Conservation (phyloP, 2,797 vertebrate genomes). For the Micrastur ruficollis region DNA sequence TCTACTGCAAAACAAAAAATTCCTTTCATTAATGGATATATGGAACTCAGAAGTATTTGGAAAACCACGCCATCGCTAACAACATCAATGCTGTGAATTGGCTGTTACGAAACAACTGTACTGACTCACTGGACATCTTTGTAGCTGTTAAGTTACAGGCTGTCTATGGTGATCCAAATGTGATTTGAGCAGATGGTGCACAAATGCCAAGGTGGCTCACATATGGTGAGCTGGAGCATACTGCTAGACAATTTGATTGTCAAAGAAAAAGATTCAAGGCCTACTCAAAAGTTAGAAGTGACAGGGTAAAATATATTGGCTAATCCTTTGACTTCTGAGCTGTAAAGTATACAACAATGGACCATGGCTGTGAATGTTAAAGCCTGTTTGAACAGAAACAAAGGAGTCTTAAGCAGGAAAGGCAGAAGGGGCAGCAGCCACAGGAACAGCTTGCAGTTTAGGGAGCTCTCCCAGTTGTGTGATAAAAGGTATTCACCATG, state of each 20-base stretch:
- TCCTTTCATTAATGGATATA: background rate
- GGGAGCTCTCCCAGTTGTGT: background rate
- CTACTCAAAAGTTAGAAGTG: background rate
- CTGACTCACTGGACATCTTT: background rate
- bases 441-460: background rate
- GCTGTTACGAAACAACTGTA: background rate
- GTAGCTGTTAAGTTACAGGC: background rate
- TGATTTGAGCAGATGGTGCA: background rate
- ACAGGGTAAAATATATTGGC: background rate
- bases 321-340: background rate
- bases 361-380: background rate
- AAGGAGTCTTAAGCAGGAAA: background rate
- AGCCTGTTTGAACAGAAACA: background rate
- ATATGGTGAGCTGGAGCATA: fast-evolving
- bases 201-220: background rate
- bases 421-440: background rate
- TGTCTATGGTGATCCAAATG: background rate
- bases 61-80: background rate
- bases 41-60: background rate
- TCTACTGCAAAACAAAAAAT: background rate
- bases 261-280: background rate
- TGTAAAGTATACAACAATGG: background rate
- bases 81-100: background rate
- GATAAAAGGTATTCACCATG: background rate
- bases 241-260: background rate